Evolutionary conservation across 2,797 vertebrate genomes (phyloP).

Genomic region (Hyperoplus lanceolatus): DNA sequence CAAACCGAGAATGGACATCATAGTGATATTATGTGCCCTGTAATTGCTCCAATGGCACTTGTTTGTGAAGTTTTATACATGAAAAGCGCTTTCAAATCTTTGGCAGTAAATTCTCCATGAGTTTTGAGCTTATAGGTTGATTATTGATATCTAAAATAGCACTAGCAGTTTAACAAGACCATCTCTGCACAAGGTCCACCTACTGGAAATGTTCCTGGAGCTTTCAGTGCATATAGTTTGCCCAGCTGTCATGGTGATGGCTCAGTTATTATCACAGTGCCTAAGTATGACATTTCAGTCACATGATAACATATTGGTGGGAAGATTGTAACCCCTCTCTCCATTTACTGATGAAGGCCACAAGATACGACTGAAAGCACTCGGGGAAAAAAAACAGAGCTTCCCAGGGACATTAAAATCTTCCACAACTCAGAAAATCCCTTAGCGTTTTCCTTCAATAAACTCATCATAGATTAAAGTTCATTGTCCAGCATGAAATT

Average conservation of each 20-base stretch:
- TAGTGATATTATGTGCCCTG: not conserved
- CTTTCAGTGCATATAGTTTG: not conserved
- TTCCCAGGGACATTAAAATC: not conserved
- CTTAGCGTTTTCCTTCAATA: conserved; percentile 23
- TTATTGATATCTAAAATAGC: not conserved
- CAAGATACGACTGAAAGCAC: not conserved
- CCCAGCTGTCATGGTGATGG: conserved; percentile 3
- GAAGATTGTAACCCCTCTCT: not conserved
- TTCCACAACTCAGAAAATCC: conserved; percentile 13
- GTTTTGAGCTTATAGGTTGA: not conserved
- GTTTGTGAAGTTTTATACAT: not conserved
- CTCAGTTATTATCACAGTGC: not conserved
- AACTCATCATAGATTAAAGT: conserved; percentile 48
- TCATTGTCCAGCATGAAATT: conserved; percentile 72
- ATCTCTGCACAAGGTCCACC: not conserved
- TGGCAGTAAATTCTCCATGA: not conserved
- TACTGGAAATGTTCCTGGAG: not conserved
- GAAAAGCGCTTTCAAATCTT: not conserved
- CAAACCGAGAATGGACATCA: not conserved
- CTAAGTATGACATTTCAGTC: not conserved
- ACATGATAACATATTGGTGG: not conserved
- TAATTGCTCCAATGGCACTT: not conserved
- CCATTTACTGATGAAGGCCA: conserved; percentile 1
- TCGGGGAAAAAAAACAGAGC: no score
- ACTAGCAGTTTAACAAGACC: not conserved